phyloP scores from a whole-genome alignment of 2,888 invertebrate species.

The Alsophila aescularia region DNA sequence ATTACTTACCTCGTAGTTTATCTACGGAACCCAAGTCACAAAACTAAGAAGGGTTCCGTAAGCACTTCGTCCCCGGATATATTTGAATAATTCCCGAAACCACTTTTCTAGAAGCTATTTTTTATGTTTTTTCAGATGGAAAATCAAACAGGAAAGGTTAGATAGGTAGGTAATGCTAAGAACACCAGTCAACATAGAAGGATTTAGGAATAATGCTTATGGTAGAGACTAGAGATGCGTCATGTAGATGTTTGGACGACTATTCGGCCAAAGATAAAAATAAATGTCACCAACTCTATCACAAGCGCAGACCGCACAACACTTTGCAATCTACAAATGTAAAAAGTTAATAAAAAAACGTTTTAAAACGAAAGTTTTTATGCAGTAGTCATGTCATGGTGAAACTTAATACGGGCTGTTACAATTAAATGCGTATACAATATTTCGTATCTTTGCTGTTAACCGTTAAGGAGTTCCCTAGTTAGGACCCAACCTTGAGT shows the following conservation, averaged over 20 bases:
- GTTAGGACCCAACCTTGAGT: no score
- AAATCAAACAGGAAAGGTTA: constrained; percentile 25
- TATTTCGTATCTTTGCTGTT: no score
- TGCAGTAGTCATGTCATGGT: no score
- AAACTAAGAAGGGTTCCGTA: constrained; percentile 21
- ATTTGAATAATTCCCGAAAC: constrained; percentile 37
- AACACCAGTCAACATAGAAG: constrained; percentile 1
- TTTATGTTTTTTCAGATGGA: constrained; percentile 27
- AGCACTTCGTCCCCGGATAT: constrained; percentile 21
- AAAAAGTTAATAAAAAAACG: no score
- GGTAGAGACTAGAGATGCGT: neutral
- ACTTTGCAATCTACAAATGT: no score
- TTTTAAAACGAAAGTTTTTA: no score
- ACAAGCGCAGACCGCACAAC: no score
- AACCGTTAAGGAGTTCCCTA: no score
- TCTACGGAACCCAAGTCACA: constrained; percentile 21
- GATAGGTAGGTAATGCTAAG: constrained; percentile 1
- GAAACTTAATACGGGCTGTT: no score
- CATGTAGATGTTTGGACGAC: neutral
- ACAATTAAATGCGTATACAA: no score
- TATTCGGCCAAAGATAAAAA: neutral
- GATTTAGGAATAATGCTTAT: constrained; percentile 1
- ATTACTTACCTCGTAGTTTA: constrained; percentile 19
- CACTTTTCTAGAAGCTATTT: constrained; percentile 27
- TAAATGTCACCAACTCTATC: no score